Conservation (phyloP, 35 echinoderm and acorn worm genomes). For the Strongylocentrotus purpuratus region DNA sequence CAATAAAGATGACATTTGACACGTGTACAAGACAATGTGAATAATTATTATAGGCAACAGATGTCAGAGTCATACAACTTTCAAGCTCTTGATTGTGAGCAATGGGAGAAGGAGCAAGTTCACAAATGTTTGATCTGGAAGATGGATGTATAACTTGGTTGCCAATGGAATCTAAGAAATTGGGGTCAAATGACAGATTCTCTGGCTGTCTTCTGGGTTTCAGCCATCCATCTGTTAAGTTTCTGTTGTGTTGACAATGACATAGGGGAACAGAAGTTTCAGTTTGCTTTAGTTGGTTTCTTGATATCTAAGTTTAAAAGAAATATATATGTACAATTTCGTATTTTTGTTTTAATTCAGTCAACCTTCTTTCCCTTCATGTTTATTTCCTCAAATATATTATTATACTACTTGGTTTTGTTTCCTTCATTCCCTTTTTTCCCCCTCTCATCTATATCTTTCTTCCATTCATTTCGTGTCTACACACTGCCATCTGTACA, state of each 20-base stretch:
- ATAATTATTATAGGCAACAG: too few relatives aligned
- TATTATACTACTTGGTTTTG: neutral
- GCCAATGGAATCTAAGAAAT: neutral
- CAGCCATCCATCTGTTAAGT: neutral
- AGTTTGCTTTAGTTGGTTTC: neutral
- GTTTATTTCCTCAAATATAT: neutral
- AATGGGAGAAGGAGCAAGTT: neutral
- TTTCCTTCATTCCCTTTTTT: neutral
- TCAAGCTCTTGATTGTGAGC: neutral
- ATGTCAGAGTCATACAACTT: neutral
- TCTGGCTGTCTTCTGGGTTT: neutral
- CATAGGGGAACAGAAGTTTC: neutral
- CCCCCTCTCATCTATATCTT: too few relatives aligned
- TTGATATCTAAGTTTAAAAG: too few relatives aligned
- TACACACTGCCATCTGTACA: too few relatives aligned
- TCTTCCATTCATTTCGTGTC: too few relatives aligned
- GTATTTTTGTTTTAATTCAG: neutral
- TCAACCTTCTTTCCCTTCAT: neutral
- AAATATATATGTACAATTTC: neutral
- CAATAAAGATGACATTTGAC: too few relatives aligned
- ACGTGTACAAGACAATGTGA: too few relatives aligned
- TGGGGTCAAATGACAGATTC: neutral
- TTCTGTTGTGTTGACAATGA: neutral
- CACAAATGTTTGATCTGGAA: neutral
- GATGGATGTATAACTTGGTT: neutral